Evolutionary conservation across 2,797 vertebrate species (phyloP), one percentile per base, ranked within the genome.

Genomic region (Muscicapa striata): DNA sequence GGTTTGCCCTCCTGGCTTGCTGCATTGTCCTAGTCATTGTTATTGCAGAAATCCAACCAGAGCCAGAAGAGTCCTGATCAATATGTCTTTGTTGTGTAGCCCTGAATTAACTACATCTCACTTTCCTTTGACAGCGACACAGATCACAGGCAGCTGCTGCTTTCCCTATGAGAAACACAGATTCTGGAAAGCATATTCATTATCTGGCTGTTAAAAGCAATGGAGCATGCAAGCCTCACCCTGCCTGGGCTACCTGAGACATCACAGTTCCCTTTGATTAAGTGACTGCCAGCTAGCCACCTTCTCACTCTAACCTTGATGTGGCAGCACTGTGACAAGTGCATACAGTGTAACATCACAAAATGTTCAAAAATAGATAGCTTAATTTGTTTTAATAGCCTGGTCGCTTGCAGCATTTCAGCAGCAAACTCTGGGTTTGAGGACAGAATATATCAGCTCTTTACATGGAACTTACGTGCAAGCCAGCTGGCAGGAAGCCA

Each of bases 101-200:
- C 86, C 77, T 74, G 36, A 75, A 94, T 95, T 93, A 95, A 96
- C 92, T 82, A 85, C 94, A 90, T 96, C 96, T 97, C 96, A 86
- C 94, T 94, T 84, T 72, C 72, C 70, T 83, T 79, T 95, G 97
- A 94, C 63, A 91, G 93, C 26, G 11, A 97, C 94, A 96, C 83
- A 84, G 94, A 97, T 97, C 94, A 95, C 90, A 96, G 59, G 87
- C 95, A 87, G 92, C 96, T 95, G 92, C 95, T 75, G 46, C 77
- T 40, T 51, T 90, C 32, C 84, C 88, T 49, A 61, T 23, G 29
- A 58, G 91, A 87, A 96, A 97, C 91, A 80, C 7, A 5, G 61
- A 59, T 63, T 96, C 78, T 78, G 96, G 85, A 82, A 92, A 96
- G 96, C 83, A 97, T 83, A 97, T 95, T 97, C 93, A 97, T 97